These are phyloP conservation scores for Linurgus olivaceus DNA, from an alignment of 2,797 vertebrate genomes.

Conservation along the genomic window DNA sequence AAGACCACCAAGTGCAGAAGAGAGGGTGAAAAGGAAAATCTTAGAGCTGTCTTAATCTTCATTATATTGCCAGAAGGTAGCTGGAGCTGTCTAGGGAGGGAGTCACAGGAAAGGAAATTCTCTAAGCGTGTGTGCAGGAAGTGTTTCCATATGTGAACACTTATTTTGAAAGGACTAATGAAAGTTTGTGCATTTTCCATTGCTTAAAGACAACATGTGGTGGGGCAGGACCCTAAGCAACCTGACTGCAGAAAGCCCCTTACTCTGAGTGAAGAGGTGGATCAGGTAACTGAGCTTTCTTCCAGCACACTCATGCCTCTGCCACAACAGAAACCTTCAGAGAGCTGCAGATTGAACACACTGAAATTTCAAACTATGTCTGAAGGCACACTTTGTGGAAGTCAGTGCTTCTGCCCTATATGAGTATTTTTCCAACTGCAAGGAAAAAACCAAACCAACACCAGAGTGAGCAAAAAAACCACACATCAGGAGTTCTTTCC, in stretches of 20 bases:
- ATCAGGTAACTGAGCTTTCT: background rate
- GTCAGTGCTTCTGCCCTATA: background rate
- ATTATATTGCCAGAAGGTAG: background rate
- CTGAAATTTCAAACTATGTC: background rate
- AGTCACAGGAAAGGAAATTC: background rate
- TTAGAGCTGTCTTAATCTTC: background rate
- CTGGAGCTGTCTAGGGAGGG: background rate
- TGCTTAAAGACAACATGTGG: background rate
- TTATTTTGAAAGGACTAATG: background rate
- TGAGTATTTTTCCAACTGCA: background rate
- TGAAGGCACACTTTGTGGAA: background rate
- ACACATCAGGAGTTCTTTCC: background rate
- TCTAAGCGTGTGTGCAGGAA: rapidly evolving
- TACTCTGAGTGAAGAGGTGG: background rate
- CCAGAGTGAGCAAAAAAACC: background rate
- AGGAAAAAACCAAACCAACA: background rate
- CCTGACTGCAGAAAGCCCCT: background rate
- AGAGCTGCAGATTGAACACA: background rate
- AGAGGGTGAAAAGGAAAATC: background rate
- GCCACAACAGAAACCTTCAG: background rate
- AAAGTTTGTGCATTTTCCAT: background rate
- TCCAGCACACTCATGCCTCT: background rate
- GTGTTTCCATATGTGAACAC: background rate
- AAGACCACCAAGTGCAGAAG: background rate
- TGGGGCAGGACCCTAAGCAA: background rate